phyloP scores from a whole-genome alignment of 2,113 vertebrate species.

The Enhydra lutris region DNA sequence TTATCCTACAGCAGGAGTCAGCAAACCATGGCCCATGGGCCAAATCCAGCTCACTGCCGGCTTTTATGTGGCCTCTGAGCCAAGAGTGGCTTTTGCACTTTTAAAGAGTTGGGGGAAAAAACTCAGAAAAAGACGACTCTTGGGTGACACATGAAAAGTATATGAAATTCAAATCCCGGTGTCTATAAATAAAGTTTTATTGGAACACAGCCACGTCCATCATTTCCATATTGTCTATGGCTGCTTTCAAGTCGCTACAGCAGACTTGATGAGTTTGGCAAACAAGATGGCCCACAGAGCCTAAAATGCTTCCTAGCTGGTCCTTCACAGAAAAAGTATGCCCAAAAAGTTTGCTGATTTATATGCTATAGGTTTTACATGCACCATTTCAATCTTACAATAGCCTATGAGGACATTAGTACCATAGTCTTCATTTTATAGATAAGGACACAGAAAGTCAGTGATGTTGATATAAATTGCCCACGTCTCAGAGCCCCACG shows the following conservation, averaged over 20 bases:
- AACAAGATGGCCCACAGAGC: background rate
- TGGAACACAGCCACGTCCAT: background rate
- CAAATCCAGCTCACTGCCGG: background rate
- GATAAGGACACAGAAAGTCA: background rate
- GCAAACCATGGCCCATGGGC: background rate
- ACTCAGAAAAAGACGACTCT: background rate
- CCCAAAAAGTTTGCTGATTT: background rate
- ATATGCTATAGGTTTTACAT: fast-evolving
- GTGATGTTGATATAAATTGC: background rate
- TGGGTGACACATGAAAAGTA: background rate
- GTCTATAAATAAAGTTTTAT: constrained; percentile 47
- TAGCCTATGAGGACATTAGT: fast-evolving
- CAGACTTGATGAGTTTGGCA: background rate
- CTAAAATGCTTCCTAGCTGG: background rate
- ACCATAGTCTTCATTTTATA: background rate
- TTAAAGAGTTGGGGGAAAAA: background rate
- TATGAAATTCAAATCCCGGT: constrained; percentile 8
- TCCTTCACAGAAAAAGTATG: background rate
- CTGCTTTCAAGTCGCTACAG: background rate
- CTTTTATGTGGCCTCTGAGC: background rate
- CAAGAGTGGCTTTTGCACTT: background rate
- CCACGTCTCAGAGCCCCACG: background rate
- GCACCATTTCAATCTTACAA: background rate
- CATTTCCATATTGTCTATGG: background rate
- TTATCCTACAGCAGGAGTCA: background rate